Evolutionary conservation across 1,140 invertebrate genomes (phyloP).

Genomic region (Proctacanthus coquilletti): DNA sequence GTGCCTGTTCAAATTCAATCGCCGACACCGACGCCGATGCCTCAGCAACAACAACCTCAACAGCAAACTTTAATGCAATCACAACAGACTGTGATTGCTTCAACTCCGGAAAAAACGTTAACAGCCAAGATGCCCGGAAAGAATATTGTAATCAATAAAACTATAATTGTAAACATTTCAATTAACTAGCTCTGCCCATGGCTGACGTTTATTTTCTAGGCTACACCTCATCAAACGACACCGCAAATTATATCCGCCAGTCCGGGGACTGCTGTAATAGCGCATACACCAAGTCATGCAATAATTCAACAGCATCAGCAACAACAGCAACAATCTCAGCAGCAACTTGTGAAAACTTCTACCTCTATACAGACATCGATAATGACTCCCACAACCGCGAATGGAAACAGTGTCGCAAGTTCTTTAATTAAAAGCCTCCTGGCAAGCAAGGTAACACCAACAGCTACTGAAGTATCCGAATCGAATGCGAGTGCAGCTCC

Average conservation of each 20-base stretch:
- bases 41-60: slow-evolving; percentile 7
- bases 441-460: slow-evolving; percentile 57
- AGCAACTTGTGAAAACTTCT: slow-evolving; percentile 9
- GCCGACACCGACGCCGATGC: slow-evolving; percentile 14
- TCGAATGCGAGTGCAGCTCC: slow-evolving; percentile 15
- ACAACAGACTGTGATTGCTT: not conserved
- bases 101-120: too few species aligned
- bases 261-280: slow-evolving; percentile 1
- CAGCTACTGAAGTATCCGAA: slow-evolving; percentile 31
- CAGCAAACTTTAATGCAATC: slow-evolving; percentile 2
- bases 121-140: too few species aligned
- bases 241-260: not conserved
- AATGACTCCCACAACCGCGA: not conserved
- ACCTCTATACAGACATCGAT: too few species aligned
- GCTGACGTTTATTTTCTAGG: too few species aligned
- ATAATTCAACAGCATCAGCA: slow-evolving; percentile 5
- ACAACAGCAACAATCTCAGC: slow-evolving; percentile 9
- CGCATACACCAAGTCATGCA: not conserved
- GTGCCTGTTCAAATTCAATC: slow-evolving; percentile 8
- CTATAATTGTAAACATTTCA: slow-evolving; percentile 2
- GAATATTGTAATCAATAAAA: not conserved
- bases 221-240: not conserved
- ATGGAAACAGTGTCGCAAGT: not conserved
- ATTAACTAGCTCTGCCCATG: too few species aligned
- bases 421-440: slow-evolving; percentile 73